phyloP scores from a whole-genome alignment of 2,888 invertebrate species.

The Eupeodes latifasciatus region DNA sequence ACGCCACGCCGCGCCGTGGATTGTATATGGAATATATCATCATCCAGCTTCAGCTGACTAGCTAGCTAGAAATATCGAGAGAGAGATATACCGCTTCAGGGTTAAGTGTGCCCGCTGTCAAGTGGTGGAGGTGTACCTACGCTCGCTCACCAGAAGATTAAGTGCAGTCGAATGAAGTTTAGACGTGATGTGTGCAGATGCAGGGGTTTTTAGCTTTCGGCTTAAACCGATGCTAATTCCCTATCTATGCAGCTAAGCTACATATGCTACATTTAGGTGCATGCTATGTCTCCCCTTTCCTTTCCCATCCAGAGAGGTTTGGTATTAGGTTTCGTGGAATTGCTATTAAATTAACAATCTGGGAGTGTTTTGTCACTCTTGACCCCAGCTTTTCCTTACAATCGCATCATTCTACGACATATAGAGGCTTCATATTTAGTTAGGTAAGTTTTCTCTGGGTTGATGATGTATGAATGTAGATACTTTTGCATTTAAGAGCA shows the following conservation, averaged over 20 bases:
- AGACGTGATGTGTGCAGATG: constrained; percentile 40
- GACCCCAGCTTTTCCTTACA: constrained; percentile 24
- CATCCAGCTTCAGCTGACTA: neutral
- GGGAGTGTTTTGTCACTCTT: constrained; percentile 56
- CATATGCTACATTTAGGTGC: neutral
- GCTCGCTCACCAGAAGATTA: constrained; percentile 51
- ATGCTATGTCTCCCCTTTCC: neutral
- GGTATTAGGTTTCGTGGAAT: constrained; percentile 65
- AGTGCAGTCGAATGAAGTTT: constrained; percentile 62
- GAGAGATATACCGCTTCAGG: constrained; percentile 49
- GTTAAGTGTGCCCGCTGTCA: constrained; percentile 74
- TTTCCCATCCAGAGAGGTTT: neutral
- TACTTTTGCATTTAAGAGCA: neutral
- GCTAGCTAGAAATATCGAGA: neutral
- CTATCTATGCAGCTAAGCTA: constrained; percentile 37
- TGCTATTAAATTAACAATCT: constrained; percentile 73
- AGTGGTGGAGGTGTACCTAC: constrained; percentile 55
- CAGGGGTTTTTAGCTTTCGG: constrained; percentile 17
- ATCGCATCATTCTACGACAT: neutral
- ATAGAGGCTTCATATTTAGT: neutral
- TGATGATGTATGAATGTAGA: neutral
- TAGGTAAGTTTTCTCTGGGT: neutral
- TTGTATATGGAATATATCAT: constrained; percentile 46
- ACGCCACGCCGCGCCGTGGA: constrained; percentile 38
- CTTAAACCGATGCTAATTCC: constrained; percentile 67